Evolutionary conservation across 2,797 vertebrate genomes (phyloP).

Genomic region (Spinibarbus caldwelli): DNA sequence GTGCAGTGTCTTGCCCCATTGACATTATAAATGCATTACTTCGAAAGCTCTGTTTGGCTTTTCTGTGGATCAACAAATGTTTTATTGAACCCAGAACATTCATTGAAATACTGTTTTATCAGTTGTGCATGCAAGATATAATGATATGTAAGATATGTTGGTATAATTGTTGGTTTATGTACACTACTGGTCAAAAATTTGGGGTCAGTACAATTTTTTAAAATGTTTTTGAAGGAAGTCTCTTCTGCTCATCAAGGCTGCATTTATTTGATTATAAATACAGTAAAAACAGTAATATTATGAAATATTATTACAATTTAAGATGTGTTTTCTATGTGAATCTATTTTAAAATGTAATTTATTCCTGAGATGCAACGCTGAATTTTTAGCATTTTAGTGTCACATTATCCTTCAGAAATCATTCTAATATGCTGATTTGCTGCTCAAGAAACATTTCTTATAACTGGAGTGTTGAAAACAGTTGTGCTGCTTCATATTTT

Average conservation of each 20-base stretch:
- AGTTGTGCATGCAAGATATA: not conserved
- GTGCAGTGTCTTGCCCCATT: not conserved
- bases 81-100: not conserved
- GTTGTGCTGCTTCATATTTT: not conserved
- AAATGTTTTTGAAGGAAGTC: not conserved
- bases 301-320: not conserved
- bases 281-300: not conserved
- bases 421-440: not conserved
- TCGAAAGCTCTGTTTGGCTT: not conserved
- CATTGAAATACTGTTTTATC: too few relatives aligned
- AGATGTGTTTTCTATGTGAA: not conserved
- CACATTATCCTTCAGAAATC: not conserved
- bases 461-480: not conserved
- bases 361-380: not conserved
- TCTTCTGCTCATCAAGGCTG: not conserved
- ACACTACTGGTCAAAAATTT: not conserved
- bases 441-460: not conserved
- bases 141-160: too few relatives aligned
- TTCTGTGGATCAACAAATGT: not conserved
- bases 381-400: not conserved
- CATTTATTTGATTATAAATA: not conserved
- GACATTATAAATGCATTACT: not conserved
- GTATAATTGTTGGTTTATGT: not conserved
- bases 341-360: not conserved
- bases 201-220: not conserved